Conservation (phyloP, 2,113 vertebrate genomes). For the Typhlomys cinereus region DNA sequence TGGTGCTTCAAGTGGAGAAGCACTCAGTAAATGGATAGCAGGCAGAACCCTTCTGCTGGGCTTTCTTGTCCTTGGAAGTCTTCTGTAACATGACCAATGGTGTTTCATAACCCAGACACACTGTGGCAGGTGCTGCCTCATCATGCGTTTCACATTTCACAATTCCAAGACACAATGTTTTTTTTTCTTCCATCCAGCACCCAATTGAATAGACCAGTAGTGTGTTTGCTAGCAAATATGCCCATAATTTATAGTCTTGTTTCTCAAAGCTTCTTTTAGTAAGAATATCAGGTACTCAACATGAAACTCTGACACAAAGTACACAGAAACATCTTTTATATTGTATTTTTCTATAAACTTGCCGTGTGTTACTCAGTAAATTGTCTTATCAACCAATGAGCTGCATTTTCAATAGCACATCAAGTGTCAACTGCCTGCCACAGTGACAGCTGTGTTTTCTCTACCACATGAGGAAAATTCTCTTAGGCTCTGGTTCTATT, state of each 20-base stretch:
- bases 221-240: conserved; percentile 28
- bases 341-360: background rate
- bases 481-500: background rate
- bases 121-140: background rate
- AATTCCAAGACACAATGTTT: conserved; percentile 55
- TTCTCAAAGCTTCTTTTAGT: conserved; percentile 56
- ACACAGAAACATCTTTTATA: background rate
- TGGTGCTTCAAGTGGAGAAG: background rate
- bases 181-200: background rate
- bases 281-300: conserved; percentile 30
- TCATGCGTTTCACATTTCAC: conserved; percentile 37
- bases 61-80: conserved; percentile 2
- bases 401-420: background rate
- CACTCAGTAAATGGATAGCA: background rate
- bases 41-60: background rate
- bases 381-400: conserved; percentile 60
- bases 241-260: conserved; percentile 1
- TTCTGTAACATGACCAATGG: background rate
- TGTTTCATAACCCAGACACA: background rate
- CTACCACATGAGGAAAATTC: conserved; percentile 56
- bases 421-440: background rate
- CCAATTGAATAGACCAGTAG: background rate
- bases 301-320: conserved; percentile 41
- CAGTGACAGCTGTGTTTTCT: conserved; percentile 29
- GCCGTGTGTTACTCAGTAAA: background rate